A percentile compares a stretch with the other conserved stretches of the same genome.
phyloP scores from a whole-genome alignment of 2,113 vertebrate species.

The Tenrec ecaudatus region DNA sequence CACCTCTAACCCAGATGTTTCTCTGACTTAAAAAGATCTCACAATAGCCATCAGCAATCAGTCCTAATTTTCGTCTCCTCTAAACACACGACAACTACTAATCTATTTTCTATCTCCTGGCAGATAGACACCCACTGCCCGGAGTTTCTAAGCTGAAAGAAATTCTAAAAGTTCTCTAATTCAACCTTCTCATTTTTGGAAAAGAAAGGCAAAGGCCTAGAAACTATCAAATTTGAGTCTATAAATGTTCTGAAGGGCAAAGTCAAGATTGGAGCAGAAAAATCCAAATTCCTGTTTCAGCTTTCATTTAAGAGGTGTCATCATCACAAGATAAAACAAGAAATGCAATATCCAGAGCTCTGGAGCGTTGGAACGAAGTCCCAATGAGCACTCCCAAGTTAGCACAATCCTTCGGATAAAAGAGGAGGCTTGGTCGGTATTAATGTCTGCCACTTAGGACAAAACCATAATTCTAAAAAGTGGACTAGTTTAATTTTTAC shows the following conservation, averaged over 20 bases:
- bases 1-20: not conserved
- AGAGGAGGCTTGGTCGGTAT: no score
- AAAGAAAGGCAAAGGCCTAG: not conserved
- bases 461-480: no score
- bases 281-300: slow-evolving; percentile 6
- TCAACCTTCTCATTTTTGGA: not conserved
- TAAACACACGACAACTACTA: not conserved
- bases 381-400: no score
- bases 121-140: not conserved
- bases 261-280: not conserved
- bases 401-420: no score
- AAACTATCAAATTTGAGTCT: slow-evolving; percentile 6
- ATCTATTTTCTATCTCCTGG: not conserved
- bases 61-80: not conserved
- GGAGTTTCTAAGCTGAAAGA: not conserved
- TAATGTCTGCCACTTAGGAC: no score
- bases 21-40: not conserved
- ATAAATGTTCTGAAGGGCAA: not conserved
- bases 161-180: slow-evolving; percentile 34
- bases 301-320: not conserved
- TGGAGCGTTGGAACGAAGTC: no score
- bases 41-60: not conserved
- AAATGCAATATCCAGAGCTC: not conserved
- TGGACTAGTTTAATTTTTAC: no score
- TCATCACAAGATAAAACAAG: not conserved